Evolutionary conservation across 2,888 invertebrate genomes (phyloP), one percentile per base, ranked within the genome.

Genomic region (Tinea trinotella): DNA sequence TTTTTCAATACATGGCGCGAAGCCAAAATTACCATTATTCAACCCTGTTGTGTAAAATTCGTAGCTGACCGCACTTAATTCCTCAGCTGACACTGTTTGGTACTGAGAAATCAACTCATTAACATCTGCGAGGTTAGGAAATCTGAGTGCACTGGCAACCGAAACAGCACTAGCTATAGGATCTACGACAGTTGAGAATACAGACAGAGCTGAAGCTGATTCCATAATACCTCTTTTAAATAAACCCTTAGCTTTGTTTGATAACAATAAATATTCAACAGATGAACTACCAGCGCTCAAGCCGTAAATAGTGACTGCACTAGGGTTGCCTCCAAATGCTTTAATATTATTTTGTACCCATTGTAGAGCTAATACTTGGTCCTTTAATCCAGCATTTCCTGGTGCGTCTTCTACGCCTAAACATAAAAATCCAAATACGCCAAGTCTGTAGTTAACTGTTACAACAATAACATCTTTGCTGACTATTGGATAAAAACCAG

Each of bases 1-100:
- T 3, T 54, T 62, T 34, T 71, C 69, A 1, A 69, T 49, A 50
- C 71, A 70, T 1, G 70, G 70, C 0, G 60, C 66, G 12, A 70
- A 70, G 0, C 68, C 71, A 53, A 65, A 62, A 1, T 61, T 63
- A 0, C 68, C 67, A 53, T 67, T 66, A 7, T 59, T 64, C 2
- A 64, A 54, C 52, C 60, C 60, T n/a, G 61, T 50, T 5, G 15
- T 59, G 12, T 66, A 67, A 20, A 60, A 64, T 15, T 63, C 57
- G 50, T 57, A 58, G 52, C 62, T 68, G 0, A 48, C 35, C 30
- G 18, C 20, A 34, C 57, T 66, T n/a, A 70, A 35, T 49, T 56
- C n/a, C 3, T 59, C 48, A 4, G 60, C 60, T 10, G 65, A 54
- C 5, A 62, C 54, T 9, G 53, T 53, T 58, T 58, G 61, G 18